These are phyloP conservation scores for Thelaira solivaga DNA, from an alignment of 2,888 invertebrate genomes.

Conservation along the genomic window DNA sequence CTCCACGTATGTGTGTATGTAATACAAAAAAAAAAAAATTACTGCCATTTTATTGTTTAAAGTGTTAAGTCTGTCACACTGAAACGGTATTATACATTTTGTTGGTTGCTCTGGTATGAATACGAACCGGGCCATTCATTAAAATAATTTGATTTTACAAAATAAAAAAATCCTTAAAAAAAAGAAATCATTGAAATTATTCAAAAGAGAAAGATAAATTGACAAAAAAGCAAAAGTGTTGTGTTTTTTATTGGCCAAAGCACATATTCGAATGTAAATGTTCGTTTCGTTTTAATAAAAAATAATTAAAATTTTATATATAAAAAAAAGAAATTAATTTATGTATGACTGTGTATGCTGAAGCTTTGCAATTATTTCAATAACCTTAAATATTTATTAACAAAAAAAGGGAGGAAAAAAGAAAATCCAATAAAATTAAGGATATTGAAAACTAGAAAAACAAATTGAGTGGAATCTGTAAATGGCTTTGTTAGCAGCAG, in stretches of 20 bases:
- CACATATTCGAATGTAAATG: background rate
- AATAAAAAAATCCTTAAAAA: background rate
- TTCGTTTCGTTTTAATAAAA: no score
- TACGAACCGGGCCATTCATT: constrained; percentile 18
- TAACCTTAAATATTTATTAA: no score
- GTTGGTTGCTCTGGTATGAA: background rate
- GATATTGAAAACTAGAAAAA: no score
- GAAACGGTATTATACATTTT: constrained; percentile 9
- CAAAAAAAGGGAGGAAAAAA: no score
- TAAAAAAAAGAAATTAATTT: no score
- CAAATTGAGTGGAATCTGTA: no score
- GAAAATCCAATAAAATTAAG: no score
- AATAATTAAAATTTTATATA: no score
- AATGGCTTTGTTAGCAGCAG: no score
- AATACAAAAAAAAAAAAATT: background rate
- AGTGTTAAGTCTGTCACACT: constrained; percentile 24
- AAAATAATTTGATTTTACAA: constrained; percentile 38
- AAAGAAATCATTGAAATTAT: constrained; percentile 24
- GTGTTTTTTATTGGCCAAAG: constrained; percentile 11
- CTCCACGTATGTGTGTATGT: background rate
- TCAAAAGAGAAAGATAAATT: constrained; percentile 23
- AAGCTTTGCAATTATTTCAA: no score
- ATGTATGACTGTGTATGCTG: no score
- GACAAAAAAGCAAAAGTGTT: constrained; percentile 32
- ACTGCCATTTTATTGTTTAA: constrained; percentile 30